Conservation (phyloP, 2,797 vertebrate species). For the Malacoraja senta region DNA sequence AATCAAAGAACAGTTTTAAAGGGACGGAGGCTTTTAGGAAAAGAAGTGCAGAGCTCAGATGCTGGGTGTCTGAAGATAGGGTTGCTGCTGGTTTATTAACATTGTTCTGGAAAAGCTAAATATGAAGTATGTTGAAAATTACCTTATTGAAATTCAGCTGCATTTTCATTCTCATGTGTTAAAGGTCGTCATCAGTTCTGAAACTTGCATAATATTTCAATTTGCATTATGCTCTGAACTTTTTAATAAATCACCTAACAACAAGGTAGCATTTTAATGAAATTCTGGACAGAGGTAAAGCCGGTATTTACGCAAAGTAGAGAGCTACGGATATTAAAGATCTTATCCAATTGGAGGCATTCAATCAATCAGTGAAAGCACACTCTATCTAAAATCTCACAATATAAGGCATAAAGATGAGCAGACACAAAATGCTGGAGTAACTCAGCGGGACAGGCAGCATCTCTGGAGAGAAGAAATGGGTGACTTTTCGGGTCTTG, state of each 20-base stretch:
- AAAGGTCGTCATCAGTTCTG: not conserved
- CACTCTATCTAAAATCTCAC: not conserved
- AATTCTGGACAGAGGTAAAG: not conserved
- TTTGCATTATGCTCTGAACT: constrained; percentile 24
- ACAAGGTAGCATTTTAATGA: not conserved
- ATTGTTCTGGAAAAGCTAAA: not conserved
- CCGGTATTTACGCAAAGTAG: not conserved
- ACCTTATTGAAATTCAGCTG: not conserved
- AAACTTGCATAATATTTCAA: not conserved
- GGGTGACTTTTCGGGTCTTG: too few relatives aligned
- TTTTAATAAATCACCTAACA: not conserved
- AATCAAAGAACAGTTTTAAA: not conserved
- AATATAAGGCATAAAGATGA: not conserved
- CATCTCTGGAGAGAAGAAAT: too few relatives aligned
- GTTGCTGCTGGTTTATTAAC: not conserved
- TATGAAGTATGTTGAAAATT: not conserved
- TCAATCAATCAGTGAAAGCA: constrained; percentile 38
- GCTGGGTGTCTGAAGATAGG: not conserved
- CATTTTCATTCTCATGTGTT: not conserved
- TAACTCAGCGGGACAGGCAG: too few relatives aligned
- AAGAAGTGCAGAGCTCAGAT: not conserved
- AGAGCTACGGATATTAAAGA: constrained; percentile 46
- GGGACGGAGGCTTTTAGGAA: not conserved
- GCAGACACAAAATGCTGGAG: too few relatives aligned
- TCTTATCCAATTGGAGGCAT: constrained; percentile 47